A percentile compares a stretch with the other conserved stretches of the same genome.
Evolutionary conservation across 2,113 vertebrate genomes (phyloP).

Genomic region (Marcusenius ussheri): DNA sequence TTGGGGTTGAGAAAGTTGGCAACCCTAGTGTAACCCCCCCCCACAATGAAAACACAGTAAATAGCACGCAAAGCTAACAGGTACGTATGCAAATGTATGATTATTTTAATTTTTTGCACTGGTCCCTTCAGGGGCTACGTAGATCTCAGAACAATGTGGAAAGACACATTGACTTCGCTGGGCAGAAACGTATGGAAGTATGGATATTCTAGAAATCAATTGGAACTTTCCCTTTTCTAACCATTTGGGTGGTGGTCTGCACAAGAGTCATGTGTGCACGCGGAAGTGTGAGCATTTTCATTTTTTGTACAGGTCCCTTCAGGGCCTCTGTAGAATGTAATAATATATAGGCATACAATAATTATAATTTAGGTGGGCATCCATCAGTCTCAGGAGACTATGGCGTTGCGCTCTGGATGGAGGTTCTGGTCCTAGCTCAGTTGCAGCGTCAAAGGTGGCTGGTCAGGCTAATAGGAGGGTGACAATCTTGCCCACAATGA

Average conservation of each 20-base stretch:
- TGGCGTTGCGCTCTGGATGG: neutral
- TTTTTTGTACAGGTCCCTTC: too few species aligned
- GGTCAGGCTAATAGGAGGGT: neutral
- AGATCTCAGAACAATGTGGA: neutral
- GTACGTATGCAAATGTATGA: too few species aligned
- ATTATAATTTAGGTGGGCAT: neutral
- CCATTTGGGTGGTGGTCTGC: neutral
- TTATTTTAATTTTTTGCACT: too few species aligned
- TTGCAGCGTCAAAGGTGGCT: neutral
- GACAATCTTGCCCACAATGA: neutral
- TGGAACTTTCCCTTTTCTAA: neutral
- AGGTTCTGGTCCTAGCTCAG: neutral
- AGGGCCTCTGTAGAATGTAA: neutral
- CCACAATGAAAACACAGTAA: too few species aligned
- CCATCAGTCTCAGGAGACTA: neutral
- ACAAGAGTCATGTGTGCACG: too few species aligned
- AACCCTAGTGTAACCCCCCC: too few species aligned
- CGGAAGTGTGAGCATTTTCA: neutral
- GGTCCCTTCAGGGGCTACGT: too few species aligned
- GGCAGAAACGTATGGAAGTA: neutral
- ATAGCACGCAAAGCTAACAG: too few species aligned
- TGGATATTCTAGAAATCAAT: neutral
- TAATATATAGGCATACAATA: neutral
- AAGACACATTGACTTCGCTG: neutral
- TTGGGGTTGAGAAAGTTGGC: too few species aligned